Evolutionary conservation across 2,113 vertebrate genomes (phyloP).

Genomic region (Ondatra zibethicus): DNA sequence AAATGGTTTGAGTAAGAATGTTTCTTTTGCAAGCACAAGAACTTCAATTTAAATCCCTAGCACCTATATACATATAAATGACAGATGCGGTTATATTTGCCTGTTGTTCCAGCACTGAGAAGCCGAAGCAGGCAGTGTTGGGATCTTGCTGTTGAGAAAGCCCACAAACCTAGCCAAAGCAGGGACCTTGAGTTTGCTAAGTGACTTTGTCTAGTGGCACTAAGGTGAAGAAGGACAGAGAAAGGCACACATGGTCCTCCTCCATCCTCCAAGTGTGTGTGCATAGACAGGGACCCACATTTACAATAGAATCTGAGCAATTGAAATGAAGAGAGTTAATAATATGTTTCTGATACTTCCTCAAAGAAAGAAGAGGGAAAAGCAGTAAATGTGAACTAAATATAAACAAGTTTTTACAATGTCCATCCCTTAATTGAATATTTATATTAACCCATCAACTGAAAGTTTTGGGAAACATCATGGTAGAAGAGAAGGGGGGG

Average conservation of each 20-base stretch:
- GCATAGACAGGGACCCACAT: too few relatives aligned
- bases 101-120: neutral
- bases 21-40: neutral
- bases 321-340: neutral
- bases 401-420: neutral
- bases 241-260: neutral
- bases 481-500: neutral
- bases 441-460: neutral
- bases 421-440: neutral
- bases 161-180: neutral
- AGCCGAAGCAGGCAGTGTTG: neutral
- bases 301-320: neutral
- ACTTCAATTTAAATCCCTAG: neutral
- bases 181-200: neutral
- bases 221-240: neutral
- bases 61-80: neutral
- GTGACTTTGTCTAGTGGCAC: neutral
- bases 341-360: neutral
- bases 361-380: neutral
- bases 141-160: neutral
- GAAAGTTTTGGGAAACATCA: neutral
- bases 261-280: neutral
- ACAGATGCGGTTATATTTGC: neutral
- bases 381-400: neutral
- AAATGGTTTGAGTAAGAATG: neutral